These are phyloP conservation scores for Lobophora halterata DNA, from an alignment of 2,888 invertebrate species.

Conservation along the genomic window DNA sequence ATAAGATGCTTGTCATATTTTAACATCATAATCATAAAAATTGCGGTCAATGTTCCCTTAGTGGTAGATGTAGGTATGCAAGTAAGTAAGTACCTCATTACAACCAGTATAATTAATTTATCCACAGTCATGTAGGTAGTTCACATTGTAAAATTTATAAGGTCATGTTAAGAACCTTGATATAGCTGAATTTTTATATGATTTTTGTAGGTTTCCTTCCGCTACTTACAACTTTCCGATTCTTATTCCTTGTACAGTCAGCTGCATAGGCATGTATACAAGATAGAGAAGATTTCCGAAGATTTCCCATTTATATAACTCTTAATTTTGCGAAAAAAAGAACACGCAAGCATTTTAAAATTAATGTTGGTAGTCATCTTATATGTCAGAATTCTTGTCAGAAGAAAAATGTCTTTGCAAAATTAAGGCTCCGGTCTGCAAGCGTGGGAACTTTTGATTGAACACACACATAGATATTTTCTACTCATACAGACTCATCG, in stretches of 20 bases:
- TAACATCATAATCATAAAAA: conserved; percentile 12
- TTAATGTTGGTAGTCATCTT: too few species aligned
- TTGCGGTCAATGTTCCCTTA: conserved; percentile 30
- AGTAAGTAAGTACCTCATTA: conserved; percentile 6
- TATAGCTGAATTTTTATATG: not conserved
- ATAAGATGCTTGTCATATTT: not conserved
- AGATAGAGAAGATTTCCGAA: too few species aligned
- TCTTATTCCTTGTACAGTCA: not conserved
- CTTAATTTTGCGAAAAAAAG: too few species aligned
- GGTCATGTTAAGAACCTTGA: conserved; percentile 6
- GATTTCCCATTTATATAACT: too few species aligned
- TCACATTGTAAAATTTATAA: conserved; percentile 10
- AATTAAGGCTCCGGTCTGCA: too few species aligned
- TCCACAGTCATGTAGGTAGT: conserved; percentile 3
- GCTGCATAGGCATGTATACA: too few species aligned
- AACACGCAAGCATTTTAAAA: too few species aligned
- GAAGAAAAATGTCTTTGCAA: too few species aligned
- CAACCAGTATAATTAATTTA: conserved; percentile 5
- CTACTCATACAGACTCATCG: too few species aligned
- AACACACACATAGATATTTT: too few species aligned
- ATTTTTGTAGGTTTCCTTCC: conserved; percentile 1
- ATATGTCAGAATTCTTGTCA: too few species aligned
- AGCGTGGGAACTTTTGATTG: too few species aligned
- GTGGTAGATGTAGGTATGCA: conserved; percentile 5
- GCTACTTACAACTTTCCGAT: not conserved